These are phyloP conservation scores for Parasteatoda tepidariorum DNA, from an alignment of 1,140 invertebrate genomes.

Conservation along the genomic window DNA sequence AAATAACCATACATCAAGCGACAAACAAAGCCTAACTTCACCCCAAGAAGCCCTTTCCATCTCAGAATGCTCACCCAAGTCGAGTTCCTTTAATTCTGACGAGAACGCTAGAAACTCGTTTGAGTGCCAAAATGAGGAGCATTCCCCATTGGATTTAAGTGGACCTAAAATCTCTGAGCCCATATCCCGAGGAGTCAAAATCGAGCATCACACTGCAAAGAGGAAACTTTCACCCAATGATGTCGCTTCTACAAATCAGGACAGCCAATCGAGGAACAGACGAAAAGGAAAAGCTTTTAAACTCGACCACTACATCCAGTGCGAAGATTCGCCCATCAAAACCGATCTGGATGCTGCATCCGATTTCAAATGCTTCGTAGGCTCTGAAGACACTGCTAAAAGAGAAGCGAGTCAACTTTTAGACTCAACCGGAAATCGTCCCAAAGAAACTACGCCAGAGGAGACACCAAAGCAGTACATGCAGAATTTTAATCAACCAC, in stretches of 20 bases:
- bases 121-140: not conserved
- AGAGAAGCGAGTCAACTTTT: not conserved
- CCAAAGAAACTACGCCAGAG: not conserved
- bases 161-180: not conserved
- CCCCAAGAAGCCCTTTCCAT: too few relatives aligned
- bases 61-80: not conserved
- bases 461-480: not conserved
- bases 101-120: not conserved
- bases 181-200: too few relatives aligned
- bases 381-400: not conserved
- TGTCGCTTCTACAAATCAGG: not conserved
- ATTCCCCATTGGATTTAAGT: conserved; percentile 12
- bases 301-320: conserved; percentile 61
- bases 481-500: not conserved
- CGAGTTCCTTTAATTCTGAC: not conserved
- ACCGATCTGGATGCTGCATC: not conserved
- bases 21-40: not conserved
- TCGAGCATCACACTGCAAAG: not conserved
- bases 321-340: not conserved
- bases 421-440: not conserved
- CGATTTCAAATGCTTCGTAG: not conserved
- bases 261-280: conserved; percentile 8
- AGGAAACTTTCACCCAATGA: not conserved
- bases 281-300: conserved; percentile 63
- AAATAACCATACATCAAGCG: not conserved